Evolutionary conservation across 2,888 invertebrate genomes (phyloP), one percentile per base, ranked within the genome.

Genomic region (Agriotes lineatus): DNA sequence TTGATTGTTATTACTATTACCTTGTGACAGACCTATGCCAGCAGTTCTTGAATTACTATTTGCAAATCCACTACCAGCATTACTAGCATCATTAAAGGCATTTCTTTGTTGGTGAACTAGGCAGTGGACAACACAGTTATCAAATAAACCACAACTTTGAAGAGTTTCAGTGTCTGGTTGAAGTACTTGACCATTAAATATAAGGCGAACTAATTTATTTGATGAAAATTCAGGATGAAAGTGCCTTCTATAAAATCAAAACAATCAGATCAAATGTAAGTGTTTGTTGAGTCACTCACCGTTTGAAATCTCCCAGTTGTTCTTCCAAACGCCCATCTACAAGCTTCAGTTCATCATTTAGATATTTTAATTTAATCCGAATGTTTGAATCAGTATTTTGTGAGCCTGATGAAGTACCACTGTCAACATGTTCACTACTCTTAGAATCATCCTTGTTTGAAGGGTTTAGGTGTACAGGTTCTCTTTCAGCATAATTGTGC

Each of bases 121-220:
- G 82, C 96, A 96, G 83, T 97, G 97, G 44, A 97, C 93, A 0
- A 96, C 95, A 81, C 95, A 95, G 80, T 94, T 92, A 82, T 96
- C 90, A 80, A 90, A 92, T 54, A 97, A 86, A 12, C 96, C 96
- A 83, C 92, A 94, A 25, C 91, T 90, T 74, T 91, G 89, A 71
- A 97, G 85, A 1, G 96, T 95, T 72, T 90, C 89, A 57, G 87
- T 87, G 77, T 95, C 94, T 75, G 94, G 92, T 69, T 91, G 88
- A 66, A 96, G 85, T 70, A 97, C 91, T 77, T 94, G 95, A 1
- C 97, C 97, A 82, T 96, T 95, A 85, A 94, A 97, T 72, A 97
- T 96, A 72, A 97, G 87, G n/a, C 96, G 90, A 56, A 97, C 93
- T 68, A 93, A 86, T 80, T 93, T 91, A 80, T 94, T 91, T 18